Evolutionary conservation across 2,888 invertebrate species (phyloP).

Genomic region (Linnaemya vulpina): DNA sequence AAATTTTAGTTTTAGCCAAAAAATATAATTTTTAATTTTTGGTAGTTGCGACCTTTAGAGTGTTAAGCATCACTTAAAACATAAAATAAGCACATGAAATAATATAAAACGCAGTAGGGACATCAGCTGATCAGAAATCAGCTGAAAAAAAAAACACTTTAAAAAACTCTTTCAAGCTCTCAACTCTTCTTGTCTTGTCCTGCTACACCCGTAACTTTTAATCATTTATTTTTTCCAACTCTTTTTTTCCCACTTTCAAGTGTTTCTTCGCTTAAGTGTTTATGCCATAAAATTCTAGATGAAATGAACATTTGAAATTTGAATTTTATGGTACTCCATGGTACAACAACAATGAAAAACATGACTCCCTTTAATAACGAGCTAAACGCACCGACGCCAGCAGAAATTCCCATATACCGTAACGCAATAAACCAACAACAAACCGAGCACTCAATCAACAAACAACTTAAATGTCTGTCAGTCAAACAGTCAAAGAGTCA

Average conservation of each 20-base stretch:
- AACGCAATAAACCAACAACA: background rate
- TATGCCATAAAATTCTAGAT: slow-evolving; percentile 58
- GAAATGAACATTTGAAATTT: slow-evolving; percentile 69
- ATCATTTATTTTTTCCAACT: slow-evolving; percentile 24
- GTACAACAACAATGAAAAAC: slow-evolving; percentile 29
- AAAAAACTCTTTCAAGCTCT: background rate
- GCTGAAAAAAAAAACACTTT: slow-evolving; percentile 11
- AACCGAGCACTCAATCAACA: slow-evolving; percentile 25
- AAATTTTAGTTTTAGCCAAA: too few relatives aligned
- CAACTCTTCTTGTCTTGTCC: background rate
- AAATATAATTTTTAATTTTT: too few relatives aligned
- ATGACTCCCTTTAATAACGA: slow-evolving; percentile 31
- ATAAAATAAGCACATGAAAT: too few relatives aligned
- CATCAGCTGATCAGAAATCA: background rate
- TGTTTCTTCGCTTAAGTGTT: slow-evolving; percentile 32
- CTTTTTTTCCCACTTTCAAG: slow-evolving; percentile 24
- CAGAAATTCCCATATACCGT: background rate
- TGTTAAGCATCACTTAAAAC: too few relatives aligned
- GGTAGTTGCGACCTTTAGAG: too few relatives aligned
- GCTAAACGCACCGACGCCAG: background rate
- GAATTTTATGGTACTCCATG: slow-evolving; percentile 51
- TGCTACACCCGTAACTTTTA: background rate
- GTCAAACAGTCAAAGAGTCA: slow-evolving; percentile 27
- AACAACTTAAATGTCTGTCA: too few relatives aligned
- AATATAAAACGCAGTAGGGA: background rate